These are phyloP conservation scores for Rhinoraja longicauda DNA, from an alignment of 2,797 vertebrate species.

Conservation along the genomic window DNA sequence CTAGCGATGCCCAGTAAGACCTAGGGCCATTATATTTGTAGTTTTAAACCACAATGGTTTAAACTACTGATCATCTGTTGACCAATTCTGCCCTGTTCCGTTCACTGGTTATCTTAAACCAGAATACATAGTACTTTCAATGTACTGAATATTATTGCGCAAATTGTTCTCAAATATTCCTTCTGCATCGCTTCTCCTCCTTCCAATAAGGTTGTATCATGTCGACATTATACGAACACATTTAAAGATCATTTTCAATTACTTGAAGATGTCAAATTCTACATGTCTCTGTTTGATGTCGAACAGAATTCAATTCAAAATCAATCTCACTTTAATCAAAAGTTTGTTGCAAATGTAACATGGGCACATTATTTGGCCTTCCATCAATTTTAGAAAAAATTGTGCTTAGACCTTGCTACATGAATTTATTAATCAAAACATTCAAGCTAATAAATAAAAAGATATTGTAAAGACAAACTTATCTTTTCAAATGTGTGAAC, in stretches of 20 bases:
- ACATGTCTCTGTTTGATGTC: background rate
- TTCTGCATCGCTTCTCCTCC: too few relatives aligned
- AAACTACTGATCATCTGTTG: background rate
- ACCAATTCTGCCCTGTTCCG: background rate
- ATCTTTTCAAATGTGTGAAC: background rate
- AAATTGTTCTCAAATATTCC: background rate
- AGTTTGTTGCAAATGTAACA: conserved; percentile 8
- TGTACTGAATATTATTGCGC: background rate
- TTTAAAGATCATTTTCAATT: conserved; percentile 31
- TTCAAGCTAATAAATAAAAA: background rate
- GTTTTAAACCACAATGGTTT: too few relatives aligned
- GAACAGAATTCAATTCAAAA: conserved; percentile 33
- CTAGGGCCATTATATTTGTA: too few relatives aligned
- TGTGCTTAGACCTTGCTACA: background rate
- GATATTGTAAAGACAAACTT: background rate
- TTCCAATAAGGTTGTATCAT: background rate
- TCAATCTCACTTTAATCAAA: conserved; percentile 36
- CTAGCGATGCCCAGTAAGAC: too few relatives aligned
- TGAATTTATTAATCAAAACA: background rate
- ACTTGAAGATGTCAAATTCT: conserved; percentile 24
- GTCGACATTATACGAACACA: background rate
- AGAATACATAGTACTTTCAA: background rate
- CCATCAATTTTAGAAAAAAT: conserved; percentile 22
- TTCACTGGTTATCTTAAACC: background rate
- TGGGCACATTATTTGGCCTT: background rate